Evolutionary conservation across 2,888 invertebrate species (phyloP).

Genomic region (Andrena flavipes): DNA sequence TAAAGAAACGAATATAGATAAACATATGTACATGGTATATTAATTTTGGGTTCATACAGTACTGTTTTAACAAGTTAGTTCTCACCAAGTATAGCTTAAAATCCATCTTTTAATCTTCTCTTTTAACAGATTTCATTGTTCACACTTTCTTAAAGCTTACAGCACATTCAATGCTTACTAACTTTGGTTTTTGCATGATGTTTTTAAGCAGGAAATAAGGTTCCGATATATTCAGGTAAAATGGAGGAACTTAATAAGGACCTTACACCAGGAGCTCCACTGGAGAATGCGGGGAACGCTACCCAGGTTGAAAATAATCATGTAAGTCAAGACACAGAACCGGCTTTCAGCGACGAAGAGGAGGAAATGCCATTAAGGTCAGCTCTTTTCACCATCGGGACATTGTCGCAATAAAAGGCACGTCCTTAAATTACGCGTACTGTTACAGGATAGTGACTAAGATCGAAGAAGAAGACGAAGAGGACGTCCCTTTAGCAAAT

Average conservation of each 20-base stretch:
- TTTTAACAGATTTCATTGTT: conserved; percentile 50
- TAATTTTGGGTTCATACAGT: conserved; percentile 13
- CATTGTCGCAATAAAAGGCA: not conserved
- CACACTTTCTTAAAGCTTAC: conserved; percentile 62
- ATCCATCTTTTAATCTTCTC: conserved; percentile 12
- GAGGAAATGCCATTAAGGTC: conserved; percentile 87
- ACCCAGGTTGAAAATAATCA: conserved; percentile 85
- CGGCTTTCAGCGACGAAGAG: conserved; percentile 94
- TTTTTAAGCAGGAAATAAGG: conserved; percentile 82
- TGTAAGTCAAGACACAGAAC: conserved; percentile 87
- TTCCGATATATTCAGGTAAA: conserved; percentile 84
- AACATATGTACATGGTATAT: too few species aligned
- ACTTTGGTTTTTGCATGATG: conserved; percentile 79
- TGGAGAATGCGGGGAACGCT: conserved; percentile 75
- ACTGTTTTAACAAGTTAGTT: conserved; percentile 27
- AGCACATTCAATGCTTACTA: conserved; percentile 78
- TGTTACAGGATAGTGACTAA: conserved; percentile 79
- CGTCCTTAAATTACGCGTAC: not conserved
- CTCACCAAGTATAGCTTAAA: not conserved
- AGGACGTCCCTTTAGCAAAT: conserved; percentile 92
- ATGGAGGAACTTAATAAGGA: conserved; percentile 83
- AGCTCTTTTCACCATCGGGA: not conserved
- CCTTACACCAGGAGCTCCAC: conserved; percentile 76
- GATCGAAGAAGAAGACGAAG: conserved; percentile 89
- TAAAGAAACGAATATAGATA: not conserved